phyloP scores from a whole-genome alignment of 2,797 vertebrate genomes.

The Monodelphis domestica region DNA sequence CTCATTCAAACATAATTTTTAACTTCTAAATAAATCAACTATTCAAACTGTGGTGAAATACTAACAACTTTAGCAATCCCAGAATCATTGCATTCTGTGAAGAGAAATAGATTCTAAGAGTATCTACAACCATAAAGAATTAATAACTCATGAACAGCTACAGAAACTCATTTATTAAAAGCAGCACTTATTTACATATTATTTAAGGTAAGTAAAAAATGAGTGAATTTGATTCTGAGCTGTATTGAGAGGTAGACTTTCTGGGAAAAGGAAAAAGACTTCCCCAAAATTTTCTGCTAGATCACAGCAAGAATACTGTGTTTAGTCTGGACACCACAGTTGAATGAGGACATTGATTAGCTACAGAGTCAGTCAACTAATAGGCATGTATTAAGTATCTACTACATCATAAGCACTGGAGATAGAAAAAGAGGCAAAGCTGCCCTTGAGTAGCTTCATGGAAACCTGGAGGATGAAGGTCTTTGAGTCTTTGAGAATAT shows the following conservation, averaged over 20 bases:
- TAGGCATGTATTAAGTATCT: neutral
- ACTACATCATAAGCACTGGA: neutral
- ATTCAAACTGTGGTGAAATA: neutral
- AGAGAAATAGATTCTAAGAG: too few relatives aligned
- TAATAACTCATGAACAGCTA: neutral
- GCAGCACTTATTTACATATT: neutral
- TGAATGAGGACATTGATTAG: too few relatives aligned
- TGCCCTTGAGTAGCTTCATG: neutral
- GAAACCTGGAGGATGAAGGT: neutral
- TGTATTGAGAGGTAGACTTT: neutral
- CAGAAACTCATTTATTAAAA: neutral
- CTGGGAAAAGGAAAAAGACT: neutral
- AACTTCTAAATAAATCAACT: neutral
- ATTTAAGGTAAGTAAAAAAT: neutral
- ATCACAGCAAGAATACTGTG: neutral
- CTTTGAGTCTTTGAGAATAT: neutral
- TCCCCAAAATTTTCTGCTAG: neutral
- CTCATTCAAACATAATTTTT: neutral
- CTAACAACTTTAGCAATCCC: neutral
- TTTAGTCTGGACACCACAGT: neutral
- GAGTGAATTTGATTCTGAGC: neutral
- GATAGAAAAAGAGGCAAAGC: neutral
- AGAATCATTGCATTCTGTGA: too few relatives aligned
- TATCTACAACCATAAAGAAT: neutral
- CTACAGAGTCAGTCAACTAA: too few relatives aligned